Percentiles rank a stretch among this genome's conserved stretches.
Conservation (phyloP, 2,888 invertebrate genomes). For the Drosophila tanythrix region DNA sequence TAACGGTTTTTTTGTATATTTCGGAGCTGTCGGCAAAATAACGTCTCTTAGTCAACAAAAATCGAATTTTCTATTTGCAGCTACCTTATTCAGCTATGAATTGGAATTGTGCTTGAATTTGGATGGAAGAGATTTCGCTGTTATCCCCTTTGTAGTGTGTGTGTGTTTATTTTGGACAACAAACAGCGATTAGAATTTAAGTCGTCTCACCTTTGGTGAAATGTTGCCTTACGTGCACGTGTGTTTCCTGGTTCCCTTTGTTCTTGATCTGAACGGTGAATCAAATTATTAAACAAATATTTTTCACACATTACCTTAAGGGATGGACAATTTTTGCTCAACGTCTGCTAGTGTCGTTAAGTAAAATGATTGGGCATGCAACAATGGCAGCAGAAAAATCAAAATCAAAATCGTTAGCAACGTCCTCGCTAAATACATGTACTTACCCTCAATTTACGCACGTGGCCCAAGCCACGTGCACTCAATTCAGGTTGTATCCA, state of each 20-base stretch:
- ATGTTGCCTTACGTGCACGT: slow-evolving; percentile 56
- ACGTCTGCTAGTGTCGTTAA: slow-evolving; percentile 80
- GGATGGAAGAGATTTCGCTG: neutral
- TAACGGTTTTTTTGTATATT: neutral
- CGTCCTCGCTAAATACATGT: slow-evolving; percentile 63
- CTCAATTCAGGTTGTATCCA: slow-evolving; percentile 84
- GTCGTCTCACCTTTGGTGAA: slow-evolving; percentile 54
- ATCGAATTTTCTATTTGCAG: neutral
- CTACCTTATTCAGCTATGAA: neutral
- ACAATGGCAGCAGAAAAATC: slow-evolving; percentile 65
- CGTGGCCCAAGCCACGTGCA: slow-evolving; percentile 82
- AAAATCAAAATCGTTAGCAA: slow-evolving; percentile 75
- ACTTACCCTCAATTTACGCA: slow-evolving; percentile 75
- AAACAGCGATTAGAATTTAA: slow-evolving; percentile 50
- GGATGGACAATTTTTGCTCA: slow-evolving; percentile 63
- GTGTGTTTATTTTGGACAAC: slow-evolving; percentile 17
- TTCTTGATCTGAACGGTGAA: slow-evolving; percentile 55
- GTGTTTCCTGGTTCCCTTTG: slow-evolving; percentile 50
- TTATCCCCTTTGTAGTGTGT: slow-evolving; percentile 1
- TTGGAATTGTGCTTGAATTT: slow-evolving; percentile 3
- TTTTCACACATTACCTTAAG: slow-evolving; percentile 73
- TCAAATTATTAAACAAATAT: slow-evolving; percentile 71
- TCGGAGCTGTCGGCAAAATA: neutral
- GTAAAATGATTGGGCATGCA: slow-evolving; percentile 74
- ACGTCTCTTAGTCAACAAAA: neutral